A percentile compares a stretch with the other conserved stretches of the same genome.
Evolutionary conservation across 2,113 vertebrate species (phyloP).

Genomic region (Hippoglossus stenolepis): DNA sequence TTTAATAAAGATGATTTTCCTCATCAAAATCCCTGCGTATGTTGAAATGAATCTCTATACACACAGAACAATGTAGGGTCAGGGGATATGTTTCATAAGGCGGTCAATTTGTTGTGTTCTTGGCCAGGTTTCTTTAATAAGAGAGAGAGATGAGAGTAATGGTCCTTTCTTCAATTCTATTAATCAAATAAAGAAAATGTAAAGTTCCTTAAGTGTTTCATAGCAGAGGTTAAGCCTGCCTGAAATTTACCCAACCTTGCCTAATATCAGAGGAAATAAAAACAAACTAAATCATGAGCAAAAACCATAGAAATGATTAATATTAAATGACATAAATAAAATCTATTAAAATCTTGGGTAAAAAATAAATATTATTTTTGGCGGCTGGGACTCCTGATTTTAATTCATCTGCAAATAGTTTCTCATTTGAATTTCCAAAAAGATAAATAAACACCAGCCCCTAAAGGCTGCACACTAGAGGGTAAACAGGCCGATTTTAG

Average conservation of each 20-base stretch:
- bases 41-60: neutral
- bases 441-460: neutral
- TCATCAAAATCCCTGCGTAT: neutral
- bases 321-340: conserved; percentile 6
- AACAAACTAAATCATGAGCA: neutral
- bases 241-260: neutral
- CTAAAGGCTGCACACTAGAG: neutral
- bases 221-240: neutral
- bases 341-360: neutral
- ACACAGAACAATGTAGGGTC: neutral
- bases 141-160: neutral
- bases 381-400: neutral
- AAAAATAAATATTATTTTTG: no score
- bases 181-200: neutral
- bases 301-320: neutral
- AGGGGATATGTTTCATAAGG: neutral
- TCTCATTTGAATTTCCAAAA: conserved; percentile 1
- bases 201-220: neutral
- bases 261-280: neutral
- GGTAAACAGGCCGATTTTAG: no score
- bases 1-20: neutral
- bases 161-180: neutral
- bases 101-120: neutral
- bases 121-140: neutral
- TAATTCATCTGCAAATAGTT: neutral